Evolutionary conservation across 2,797 vertebrate genomes (phyloP).

Genomic region (Leuciscus waleckii): DNA sequence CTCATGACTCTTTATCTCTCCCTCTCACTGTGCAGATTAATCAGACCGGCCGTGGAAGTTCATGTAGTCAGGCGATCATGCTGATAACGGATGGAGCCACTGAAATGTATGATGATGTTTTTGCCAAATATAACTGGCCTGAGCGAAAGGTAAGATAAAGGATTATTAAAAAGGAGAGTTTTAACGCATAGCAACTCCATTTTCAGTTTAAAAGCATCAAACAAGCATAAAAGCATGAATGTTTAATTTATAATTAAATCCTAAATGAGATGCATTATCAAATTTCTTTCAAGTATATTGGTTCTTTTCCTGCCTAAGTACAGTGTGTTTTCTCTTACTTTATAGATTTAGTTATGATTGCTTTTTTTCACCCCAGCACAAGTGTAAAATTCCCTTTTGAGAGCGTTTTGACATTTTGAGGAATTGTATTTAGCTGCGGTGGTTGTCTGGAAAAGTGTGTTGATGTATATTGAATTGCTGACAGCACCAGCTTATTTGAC

Average conservation of each 20-base stretch:
- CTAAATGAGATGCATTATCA: not conserved
- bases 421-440: constrained; percentile 61
- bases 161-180: not conserved
- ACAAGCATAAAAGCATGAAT: not conserved
- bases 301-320: not conserved
- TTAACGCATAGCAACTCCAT: too few species aligned
- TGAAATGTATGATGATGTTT: constrained; percentile 91
- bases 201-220: not conserved
- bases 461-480: constrained; percentile 64
- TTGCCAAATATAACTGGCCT: constrained; percentile 96
- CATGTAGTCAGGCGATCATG: constrained; percentile 98
- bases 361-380: not conserved
- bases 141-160: constrained; percentile 87
- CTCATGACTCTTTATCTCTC: constrained; percentile 38
- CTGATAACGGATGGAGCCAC: constrained; percentile 96
- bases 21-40: constrained; percentile 85
- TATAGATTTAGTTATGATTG: not conserved
- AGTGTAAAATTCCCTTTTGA: constrained; percentile 47
- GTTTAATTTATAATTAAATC: not conserved
- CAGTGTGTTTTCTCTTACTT: not conserved
- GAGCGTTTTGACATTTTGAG: constrained; percentile 62
- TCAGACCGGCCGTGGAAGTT: constrained; percentile 93
- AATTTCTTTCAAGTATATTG: not conserved
- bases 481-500: constrained; percentile 56
- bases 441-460: constrained; percentile 55